These are phyloP conservation scores for Enteromius afrohamiltoni DNA, from an alignment of 2,797 vertebrate species.

Conservation along the genomic window DNA sequence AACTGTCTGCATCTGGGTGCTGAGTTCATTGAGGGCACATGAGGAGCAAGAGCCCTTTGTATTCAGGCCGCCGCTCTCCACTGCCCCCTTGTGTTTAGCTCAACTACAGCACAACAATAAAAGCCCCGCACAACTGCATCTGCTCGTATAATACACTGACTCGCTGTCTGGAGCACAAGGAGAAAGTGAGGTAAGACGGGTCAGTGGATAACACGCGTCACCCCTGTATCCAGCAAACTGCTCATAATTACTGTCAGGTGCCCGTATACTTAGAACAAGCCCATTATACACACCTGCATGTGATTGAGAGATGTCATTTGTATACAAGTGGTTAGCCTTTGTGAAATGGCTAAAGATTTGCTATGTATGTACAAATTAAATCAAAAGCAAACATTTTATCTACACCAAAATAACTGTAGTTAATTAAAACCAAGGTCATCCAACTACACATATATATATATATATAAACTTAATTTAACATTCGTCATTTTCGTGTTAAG, in stretches of 20 bases:
- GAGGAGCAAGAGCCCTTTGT: slow-evolving; percentile 67
- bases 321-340: neutral
- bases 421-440: neutral
- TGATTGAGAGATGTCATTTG: neutral
- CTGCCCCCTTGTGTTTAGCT: slow-evolving; percentile 68
- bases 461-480: too few species aligned
- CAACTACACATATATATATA: neutral
- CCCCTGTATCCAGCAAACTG: neutral
- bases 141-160: neutral
- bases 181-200: neutral
- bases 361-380: neutral
- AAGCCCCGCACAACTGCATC: neutral
- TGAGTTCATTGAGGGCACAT: slow-evolving; percentile 77
- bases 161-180: neutral
- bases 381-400: neutral
- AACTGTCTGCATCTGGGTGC: slow-evolving; percentile 78
- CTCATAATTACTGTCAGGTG: neutral
- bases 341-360: neutral
- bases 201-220: neutral
- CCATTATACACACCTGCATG: neutral
- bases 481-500: neutral
- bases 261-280: neutral
- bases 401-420: neutral
- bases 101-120: neutral
- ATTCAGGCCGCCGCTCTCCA: slow-evolving; percentile 46